A percentile compares a stretch with the other conserved stretches of the same genome.
Conservation (phyloP, 2,797 vertebrate genomes). For the Melanotaenia nigrans region DNA sequence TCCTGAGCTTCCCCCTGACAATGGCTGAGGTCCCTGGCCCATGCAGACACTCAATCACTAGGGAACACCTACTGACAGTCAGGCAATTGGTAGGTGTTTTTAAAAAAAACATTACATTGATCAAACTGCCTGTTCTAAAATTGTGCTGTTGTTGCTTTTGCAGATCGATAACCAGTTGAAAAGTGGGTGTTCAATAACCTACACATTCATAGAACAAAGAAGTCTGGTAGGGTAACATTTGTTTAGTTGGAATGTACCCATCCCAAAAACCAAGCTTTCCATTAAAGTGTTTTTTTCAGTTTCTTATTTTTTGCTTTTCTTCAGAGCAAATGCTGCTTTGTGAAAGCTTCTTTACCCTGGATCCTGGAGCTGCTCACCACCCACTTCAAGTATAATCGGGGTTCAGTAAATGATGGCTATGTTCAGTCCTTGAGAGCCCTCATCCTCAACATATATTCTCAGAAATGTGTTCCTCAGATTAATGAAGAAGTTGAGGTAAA, state of each 20-base stretch:
- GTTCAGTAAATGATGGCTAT: slow-evolving; percentile 79
- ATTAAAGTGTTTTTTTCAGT: not conserved
- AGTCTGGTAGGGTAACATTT: slow-evolving; percentile 77
- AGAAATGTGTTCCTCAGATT: slow-evolving; percentile 83
- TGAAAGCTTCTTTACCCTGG: slow-evolving; percentile 84
- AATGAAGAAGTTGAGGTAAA: slow-evolving; percentile 84
- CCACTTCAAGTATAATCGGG: slow-evolving; percentile 79
- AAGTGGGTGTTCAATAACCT: slow-evolving; percentile 82
- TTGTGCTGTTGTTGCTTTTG: slow-evolving; percentile 38
- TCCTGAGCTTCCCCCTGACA: slow-evolving; percentile 82
- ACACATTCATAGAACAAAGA: slow-evolving; percentile 82
- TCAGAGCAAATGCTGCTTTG: slow-evolving; percentile 84
- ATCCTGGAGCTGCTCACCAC: slow-evolving; percentile 81
- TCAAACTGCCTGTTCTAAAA: slow-evolving; percentile 9
- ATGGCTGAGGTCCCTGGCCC: slow-evolving; percentile 83
- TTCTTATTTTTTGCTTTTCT: slow-evolving; percentile 32
- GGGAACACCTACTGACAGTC: slow-evolving; percentile 82
- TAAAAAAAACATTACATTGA: slow-evolving; percentile 13
- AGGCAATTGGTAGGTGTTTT: slow-evolving; percentile 77
- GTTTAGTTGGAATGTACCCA: slow-evolving; percentile 14
- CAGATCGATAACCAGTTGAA: slow-evolving; percentile 85
- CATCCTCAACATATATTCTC: slow-evolving; percentile 85
- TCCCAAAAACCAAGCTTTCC: slow-evolving; percentile 1
- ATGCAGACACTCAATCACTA: slow-evolving; percentile 85
- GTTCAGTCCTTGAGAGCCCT: slow-evolving; percentile 78